Evolutionary conservation across 2,888 invertebrate genomes (phyloP).

Genomic region (Parnassius apollo): DNA sequence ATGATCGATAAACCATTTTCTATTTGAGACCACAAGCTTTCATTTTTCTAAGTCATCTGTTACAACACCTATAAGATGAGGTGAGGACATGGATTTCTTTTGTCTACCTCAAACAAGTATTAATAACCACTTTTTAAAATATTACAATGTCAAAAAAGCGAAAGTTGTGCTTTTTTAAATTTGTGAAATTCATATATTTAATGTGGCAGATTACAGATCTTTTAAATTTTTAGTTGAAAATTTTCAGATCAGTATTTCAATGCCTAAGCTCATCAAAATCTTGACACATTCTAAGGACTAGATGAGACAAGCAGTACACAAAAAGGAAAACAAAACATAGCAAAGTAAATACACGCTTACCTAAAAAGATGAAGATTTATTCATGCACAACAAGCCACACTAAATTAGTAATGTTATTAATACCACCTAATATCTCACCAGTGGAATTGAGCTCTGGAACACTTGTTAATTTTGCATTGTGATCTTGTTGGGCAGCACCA

Average conservation of each 20-base stretch:
- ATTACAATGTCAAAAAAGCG: background rate
- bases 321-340: background rate
- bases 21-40: too few species aligned
- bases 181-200: too few species aligned
- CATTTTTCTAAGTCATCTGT: too few species aligned
- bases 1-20: too few species aligned
- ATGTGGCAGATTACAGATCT: too few species aligned
- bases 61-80: too few species aligned
- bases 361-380: background rate
- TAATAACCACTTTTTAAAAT: background rate
- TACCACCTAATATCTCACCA: conserved; percentile 63
- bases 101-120: background rate
- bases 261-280: too few species aligned
- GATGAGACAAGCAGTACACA: background rate
- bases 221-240: too few species aligned
- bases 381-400: conserved; percentile 7
- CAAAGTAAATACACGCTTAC: conserved; percentile 7
- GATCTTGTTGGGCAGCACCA: conserved; percentile 82
- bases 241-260: too few species aligned
- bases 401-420: conserved; percentile 20
- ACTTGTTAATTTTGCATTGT: conserved; percentile 79
- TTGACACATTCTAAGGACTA: too few species aligned
- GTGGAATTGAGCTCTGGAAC: conserved; percentile 90
- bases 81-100: background rate
- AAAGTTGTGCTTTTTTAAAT: too few species aligned